Base-by-base conservation (phyloP, 2,888 invertebrate species). In the Tricholauxania praeusta region DNA sequence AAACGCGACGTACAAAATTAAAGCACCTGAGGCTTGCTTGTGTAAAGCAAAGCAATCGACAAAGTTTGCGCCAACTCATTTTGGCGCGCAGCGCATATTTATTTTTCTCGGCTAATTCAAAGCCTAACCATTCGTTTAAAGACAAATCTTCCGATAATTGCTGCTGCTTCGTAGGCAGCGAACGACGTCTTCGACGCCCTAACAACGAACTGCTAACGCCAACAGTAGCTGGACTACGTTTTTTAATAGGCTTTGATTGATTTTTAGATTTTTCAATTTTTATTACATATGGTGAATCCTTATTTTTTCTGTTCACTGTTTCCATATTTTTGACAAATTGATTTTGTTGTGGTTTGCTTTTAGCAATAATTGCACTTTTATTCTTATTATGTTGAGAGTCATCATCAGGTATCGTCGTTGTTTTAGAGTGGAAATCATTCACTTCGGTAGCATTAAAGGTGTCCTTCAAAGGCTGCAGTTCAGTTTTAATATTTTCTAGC, bases 21-120 rank as follows among this genome's bases (percentile, higher is more conserved):
- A 85, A 86, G 12, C 77, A 74, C 74, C 81, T 85, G 1, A 86
- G 78, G 28, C 83, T 79, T 17, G 77, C 75, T 53, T 86, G 86
- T 0, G 84, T 79, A 1, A 78, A 76, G 53, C 79, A 80, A 15
- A 86, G 73, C 15, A 82, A 68, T 1, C 78, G 63, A 32, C 82
- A 82, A 74, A 80, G 84, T 3, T 77, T 74, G 12, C 83, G 82
- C 80, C 81, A 84, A 63, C 79, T 82, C 5, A 51, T 51, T 71
- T 74, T 78, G 49, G 67, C 60, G 39, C 74, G 75, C 67, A 74
- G 7, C 69, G 79, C 12, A 77, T 74, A 51, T 67, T 78, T 32
- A 74, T 78, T 80, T 72, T 78, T n/a, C 63, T 66, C 28, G 8
- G 71, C 14, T 5, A 72, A 66, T 2, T 73, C 22, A 28, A 79